Evolutionary conservation across 2,888 invertebrate genomes (phyloP), one percentile per base, ranked within the genome.

Genomic region (Neoaliturus tenellus): DNA sequence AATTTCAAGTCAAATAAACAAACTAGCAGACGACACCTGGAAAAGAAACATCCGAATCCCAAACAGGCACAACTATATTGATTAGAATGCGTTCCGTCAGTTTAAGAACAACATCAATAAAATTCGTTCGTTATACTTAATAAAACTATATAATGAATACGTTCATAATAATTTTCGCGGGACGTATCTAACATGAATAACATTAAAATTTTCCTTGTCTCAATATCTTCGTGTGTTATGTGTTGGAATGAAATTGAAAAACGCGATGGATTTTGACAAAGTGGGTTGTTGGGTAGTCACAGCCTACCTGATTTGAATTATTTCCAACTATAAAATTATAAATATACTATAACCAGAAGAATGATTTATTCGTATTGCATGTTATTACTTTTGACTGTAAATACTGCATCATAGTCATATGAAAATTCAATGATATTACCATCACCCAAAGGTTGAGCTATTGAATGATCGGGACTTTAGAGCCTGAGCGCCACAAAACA

Each of bases 21-120:
- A 62, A 28, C 62, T 62, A 62, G 62, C 62, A 62, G 62, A 62
- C 62, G 62, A 62, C 62, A 31, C 31, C 62, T 62, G 14, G 31
- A 31, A 28, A 62, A 14, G 6, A 28, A 62, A 23, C 23, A 51
- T 17, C 14, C 62, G 4, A 55, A 23, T 25, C 62, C 4, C 25
- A 14, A 62, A 62, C 28, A n/a, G 10, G 28, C 12, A 14, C 55
- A 23, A 55, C 23, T 5, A 55, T 4, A 62, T n/a, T 31, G 14
- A 6, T 28, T 31, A 28, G 28, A 62, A 62, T 2, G 62, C 25
- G 31, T 23, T 28, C 14, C 12, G 14, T 1, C n/a, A 1, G 23
- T 51, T 20, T 28, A 17, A 0, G n/a, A 1, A 28, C 4, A 28
- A 8, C 62, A 28, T 28, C 14, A 51, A 8, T 44, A 44, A 39